Evolutionary conservation across 2,888 invertebrate species (phyloP).

Genomic region (Anaspis maculata): DNA sequence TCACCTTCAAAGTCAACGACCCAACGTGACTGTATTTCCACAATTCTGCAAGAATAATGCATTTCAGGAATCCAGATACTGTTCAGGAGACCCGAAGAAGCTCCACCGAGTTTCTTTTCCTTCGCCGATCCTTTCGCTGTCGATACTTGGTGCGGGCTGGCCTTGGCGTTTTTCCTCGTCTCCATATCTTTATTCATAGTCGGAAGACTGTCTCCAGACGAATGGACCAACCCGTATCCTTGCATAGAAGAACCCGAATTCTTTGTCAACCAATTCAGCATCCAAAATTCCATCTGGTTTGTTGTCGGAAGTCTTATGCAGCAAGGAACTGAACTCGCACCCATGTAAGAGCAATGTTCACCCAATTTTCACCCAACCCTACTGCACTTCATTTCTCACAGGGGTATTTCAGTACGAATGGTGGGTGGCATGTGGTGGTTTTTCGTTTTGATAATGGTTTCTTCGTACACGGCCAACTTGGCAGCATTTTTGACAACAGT

Average conservation of each 20-base stretch:
- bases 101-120: conserved; percentile 59
- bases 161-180: conserved; percentile 58
- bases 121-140: conserved; percentile 70
- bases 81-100: conserved; percentile 55
- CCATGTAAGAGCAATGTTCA: no score
- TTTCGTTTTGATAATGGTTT: conserved; percentile 79
- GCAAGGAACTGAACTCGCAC: conserved; percentile 79
- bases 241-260: conserved; percentile 75
- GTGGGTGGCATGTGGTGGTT: conserved; percentile 89
- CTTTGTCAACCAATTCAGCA: conserved; percentile 72
- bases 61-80: conserved; percentile 62
- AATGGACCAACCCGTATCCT: conserved; percentile 81
- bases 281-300: conserved; percentile 81
- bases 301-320: conserved; percentile 73
- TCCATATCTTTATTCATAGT: conserved; percentile 68
- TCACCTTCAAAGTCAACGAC: no score
- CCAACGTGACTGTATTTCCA: no score
- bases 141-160: conserved; percentile 63
- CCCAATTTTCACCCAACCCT: no score
- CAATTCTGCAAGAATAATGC: no score
- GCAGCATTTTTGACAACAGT: conserved; percentile 87
- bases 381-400: no score
- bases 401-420: conserved; percentile 82
- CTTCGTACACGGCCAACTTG: conserved; percentile 85
- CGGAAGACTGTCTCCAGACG: conserved; percentile 71